Percentiles rank a stretch among this genome's conserved stretches.
Evolutionary conservation across 2,888 invertebrate genomes (phyloP).

Genomic region (Drosophila emarginata): DNA sequence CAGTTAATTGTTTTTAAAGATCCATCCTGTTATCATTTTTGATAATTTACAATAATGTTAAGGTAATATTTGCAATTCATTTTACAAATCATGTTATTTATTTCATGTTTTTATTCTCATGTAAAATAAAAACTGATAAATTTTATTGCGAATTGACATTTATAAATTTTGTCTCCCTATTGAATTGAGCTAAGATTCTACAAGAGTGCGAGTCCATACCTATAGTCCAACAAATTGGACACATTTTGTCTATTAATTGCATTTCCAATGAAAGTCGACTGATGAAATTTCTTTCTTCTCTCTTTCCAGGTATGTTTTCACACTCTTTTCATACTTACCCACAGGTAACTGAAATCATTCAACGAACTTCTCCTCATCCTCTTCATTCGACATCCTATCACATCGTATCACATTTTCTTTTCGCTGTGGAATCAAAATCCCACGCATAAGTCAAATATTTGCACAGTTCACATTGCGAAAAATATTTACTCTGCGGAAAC

Average conservation of each 20-base stretch:
- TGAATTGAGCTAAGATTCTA: too few species aligned
- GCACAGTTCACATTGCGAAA: not conserved
- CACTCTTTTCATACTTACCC: not conserved
- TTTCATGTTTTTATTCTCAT: too few species aligned
- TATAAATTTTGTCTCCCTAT: too few species aligned
- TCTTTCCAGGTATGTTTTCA: not conserved
- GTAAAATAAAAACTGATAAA: too few species aligned
- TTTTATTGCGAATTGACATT: too few species aligned
- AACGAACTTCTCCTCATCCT: not conserved
- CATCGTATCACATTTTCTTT: slow-evolving; percentile 10
- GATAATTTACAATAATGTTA: too few species aligned
- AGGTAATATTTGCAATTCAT: too few species aligned
- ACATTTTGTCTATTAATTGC: not conserved
- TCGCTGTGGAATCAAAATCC: not conserved
- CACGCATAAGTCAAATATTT: slow-evolving; percentile 15
- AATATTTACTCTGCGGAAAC: slow-evolving; percentile 32
- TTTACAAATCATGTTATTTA: too few species aligned
- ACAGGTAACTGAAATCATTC: not conserved
- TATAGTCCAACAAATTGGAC: not conserved
- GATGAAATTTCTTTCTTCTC: not conserved
- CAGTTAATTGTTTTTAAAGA: too few species aligned
- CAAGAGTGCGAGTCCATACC: not conserved
- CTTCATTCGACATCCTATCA: not conserved
- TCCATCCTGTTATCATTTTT: too few species aligned
- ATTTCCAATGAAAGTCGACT: not conserved